A percentile compares a stretch with the other conserved stretches of the same genome.
Conservation (phyloP, 2,797 vertebrate species). For the Acanthurus lineatus region DNA sequence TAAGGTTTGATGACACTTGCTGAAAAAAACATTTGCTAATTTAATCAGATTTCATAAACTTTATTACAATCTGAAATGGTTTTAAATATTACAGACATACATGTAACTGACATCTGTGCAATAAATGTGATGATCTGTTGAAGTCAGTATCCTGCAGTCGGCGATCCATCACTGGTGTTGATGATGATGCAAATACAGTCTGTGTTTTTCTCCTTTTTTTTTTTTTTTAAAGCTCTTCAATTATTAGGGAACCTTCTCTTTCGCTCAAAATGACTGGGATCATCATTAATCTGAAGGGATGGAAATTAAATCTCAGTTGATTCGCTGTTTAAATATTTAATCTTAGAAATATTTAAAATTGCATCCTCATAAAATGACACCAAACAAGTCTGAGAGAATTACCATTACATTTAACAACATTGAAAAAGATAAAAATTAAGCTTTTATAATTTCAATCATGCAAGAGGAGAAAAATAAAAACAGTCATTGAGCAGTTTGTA, state of each 20-base stretch:
- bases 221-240: slow-evolving; percentile 50
- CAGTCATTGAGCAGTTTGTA: slow-evolving; percentile 74
- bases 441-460: slow-evolving; percentile 66
- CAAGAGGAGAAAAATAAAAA: slow-evolving; percentile 68
- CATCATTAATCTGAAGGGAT: slow-evolving; percentile 76
- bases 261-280: slow-evolving; percentile 72
- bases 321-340: slow-evolving; percentile 51
- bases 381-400: slow-evolving; percentile 42
- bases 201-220: slow-evolving; percentile 22
- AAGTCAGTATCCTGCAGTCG: slow-evolving; percentile 24
- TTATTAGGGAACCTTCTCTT: slow-evolving; percentile 75
- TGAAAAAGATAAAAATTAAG: slow-evolving; percentile 51
- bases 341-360: slow-evolving; percentile 39
- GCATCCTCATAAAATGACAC: slow-evolving; percentile 12
- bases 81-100: slow-evolving; percentile 55
- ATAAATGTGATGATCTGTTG: slow-evolving; percentile 50
- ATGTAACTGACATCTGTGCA: slow-evolving; percentile 36
- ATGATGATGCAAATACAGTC: slow-evolving; percentile 43
- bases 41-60: slow-evolving; percentile 59
- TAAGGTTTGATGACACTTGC: not conserved
- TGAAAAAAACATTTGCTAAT: slow-evolving; percentile 33
- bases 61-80: slow-evolving; percentile 76
- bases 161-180: slow-evolving; percentile 38
- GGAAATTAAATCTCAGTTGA: slow-evolving; percentile 59
- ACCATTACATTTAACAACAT: slow-evolving; percentile 24